phyloP scores from a whole-genome alignment of 2,797 vertebrate species.

The Bradypodion ventrale region DNA sequence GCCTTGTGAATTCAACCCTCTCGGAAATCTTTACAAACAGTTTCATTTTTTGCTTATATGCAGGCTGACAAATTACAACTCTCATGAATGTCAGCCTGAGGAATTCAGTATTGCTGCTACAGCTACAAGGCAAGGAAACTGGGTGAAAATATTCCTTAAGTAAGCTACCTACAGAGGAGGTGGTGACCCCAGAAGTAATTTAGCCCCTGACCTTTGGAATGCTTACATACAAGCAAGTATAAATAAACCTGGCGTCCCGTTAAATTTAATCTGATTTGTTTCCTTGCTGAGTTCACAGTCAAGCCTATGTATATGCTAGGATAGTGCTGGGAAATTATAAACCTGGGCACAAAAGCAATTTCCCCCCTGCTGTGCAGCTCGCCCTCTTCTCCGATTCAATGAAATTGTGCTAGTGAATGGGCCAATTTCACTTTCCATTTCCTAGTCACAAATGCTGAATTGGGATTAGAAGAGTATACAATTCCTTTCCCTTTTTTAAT shows the following conservation, averaged over 20 bases:
- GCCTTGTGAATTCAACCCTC: background rate
- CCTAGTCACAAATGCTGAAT: constrained; percentile 52
- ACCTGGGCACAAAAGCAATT: constrained; percentile 65
- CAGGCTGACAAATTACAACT: constrained; percentile 46
- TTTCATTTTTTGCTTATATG: constrained; percentile 58
- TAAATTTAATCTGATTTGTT: constrained; percentile 68
- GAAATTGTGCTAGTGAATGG: constrained; percentile 55
- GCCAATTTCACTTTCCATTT: constrained; percentile 34
- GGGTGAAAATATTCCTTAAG: constrained; percentile 18
- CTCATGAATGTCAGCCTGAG: constrained; percentile 49
- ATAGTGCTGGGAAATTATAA: constrained; percentile 52
- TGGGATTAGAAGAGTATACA: constrained; percentile 59
- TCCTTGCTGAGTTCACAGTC: constrained; percentile 63
- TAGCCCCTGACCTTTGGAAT: constrained; percentile 49
- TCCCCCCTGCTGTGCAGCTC: constrained; percentile 65
- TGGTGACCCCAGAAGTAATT: constrained; percentile 29
- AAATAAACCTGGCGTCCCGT: constrained; percentile 55
- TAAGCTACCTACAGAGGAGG: constrained; percentile 21
- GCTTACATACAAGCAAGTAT: constrained; percentile 54
- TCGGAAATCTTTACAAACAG: constrained; percentile 37
- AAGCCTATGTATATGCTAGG: constrained; percentile 55
- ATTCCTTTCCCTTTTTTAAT: constrained; percentile 62
- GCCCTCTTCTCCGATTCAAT: constrained; percentile 60
- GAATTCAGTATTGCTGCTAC: constrained; percentile 54
- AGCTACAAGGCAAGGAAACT: constrained; percentile 55